phyloP scores from a whole-genome alignment of 2,888 invertebrate genomes.

The Diaperis boleti region DNA sequence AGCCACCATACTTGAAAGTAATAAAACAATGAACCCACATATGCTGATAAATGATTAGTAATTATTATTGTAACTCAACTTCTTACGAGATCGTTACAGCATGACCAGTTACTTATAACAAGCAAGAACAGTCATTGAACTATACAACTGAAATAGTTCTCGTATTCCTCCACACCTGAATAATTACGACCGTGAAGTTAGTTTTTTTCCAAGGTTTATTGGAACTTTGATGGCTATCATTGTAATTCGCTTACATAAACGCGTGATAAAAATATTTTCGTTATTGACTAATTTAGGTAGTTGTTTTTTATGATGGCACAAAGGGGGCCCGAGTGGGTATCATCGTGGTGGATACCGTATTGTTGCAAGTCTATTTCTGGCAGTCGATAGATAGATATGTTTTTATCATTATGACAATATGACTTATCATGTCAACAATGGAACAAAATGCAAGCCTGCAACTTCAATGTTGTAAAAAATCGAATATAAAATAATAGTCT shows the following conservation, averaged over 20 bases:
- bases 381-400: constrained; percentile 15
- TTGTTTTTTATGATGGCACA: constrained; percentile 36
- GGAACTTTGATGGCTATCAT: constrained; percentile 43
- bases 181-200: constrained; percentile 43
- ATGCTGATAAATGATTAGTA: neutral
- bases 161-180: constrained; percentile 41
- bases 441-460: neutral
- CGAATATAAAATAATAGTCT: no score
- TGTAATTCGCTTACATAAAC: constrained; percentile 45
- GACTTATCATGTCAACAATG: neutral
- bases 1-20: neutral
- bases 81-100: constrained; percentile 26
- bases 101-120: constrained; percentile 16
- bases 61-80: constrained; percentile 7
- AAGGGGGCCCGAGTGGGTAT: constrained; percentile 40
- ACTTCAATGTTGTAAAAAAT: no score
- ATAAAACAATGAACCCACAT: constrained; percentile 24
- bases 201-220: constrained; percentile 44
- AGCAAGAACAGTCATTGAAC: constrained; percentile 37
- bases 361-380: constrained; percentile 24
- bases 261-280: constrained; percentile 46
- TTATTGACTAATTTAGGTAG: constrained; percentile 42
- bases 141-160: constrained; percentile 36
- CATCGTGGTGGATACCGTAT: constrained; percentile 22
- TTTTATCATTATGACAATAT: constrained; percentile 1